phyloP scores from a whole-genome alignment of 2,797 vertebrate species.

The Chromobotia macracanthus region DNA sequence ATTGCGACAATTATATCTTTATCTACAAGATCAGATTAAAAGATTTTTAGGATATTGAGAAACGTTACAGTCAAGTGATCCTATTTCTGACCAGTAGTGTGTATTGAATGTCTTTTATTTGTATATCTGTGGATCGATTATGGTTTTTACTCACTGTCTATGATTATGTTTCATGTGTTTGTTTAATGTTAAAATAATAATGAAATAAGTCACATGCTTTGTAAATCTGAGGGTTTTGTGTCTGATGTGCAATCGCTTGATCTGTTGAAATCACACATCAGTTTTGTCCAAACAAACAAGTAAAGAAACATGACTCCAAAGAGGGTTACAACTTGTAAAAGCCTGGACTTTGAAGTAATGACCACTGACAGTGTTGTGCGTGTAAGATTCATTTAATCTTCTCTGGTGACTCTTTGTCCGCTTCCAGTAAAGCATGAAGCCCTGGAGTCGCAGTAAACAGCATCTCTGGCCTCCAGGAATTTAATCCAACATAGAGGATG shows the following conservation, averaged over 20 bases:
- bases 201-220: neutral
- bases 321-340: neutral
- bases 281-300: neutral
- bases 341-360: neutral
- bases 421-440: constrained; percentile 39
- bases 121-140: no score
- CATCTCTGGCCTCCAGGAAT: constrained; percentile 34
- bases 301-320: neutral
- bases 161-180: no score
- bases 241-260: neutral
- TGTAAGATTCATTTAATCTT: neutral
- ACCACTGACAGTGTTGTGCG: constrained; percentile 6
- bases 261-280: neutral
- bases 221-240: neutral
- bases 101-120: no score
- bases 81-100: no score
- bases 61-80: no score
- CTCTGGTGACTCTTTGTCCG: constrained; percentile 16
- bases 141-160: no score
- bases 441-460: constrained; percentile 10
- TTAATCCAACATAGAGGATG: constrained; percentile 41
- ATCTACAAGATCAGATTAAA: no score
- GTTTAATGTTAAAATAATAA: no score
- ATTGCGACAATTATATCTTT: no score
- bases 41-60: no score